These are phyloP conservation scores for Choristoneura fumiferana DNA, from an alignment of 1,140 invertebrate species.

Conservation along the genomic window DNA sequence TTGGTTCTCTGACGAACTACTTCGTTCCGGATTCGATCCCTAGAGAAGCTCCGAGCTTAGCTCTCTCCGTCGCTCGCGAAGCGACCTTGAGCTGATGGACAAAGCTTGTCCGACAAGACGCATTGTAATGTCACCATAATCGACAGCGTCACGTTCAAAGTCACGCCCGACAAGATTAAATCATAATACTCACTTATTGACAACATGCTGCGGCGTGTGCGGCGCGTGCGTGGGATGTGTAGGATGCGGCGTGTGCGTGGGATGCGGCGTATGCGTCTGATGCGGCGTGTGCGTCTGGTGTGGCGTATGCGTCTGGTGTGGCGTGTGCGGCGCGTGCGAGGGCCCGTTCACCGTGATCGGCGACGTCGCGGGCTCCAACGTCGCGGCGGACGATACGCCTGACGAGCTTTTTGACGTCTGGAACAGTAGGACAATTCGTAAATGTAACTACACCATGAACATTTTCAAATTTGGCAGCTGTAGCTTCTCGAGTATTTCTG, in stretches of 20 bases:
- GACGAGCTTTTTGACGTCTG: constrained; percentile 56
- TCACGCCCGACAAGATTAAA: too few species aligned
- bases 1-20: too few species aligned
- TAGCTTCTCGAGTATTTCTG: too few species aligned
- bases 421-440: neutral
- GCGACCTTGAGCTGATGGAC: too few species aligned
- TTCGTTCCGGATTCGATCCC: too few species aligned
- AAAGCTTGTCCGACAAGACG: too few species aligned
- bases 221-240: constrained; percentile 19
- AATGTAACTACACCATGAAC: too few species aligned
- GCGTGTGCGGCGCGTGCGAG: constrained; percentile 38
- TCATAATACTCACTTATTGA: constrained; percentile 56
- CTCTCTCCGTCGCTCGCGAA: too few species aligned
- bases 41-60: too few species aligned
- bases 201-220: constrained; percentile 42
- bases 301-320: constrained; percentile 38
- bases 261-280: constrained; percentile 25
- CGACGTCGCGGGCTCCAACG: constrained; percentile 32
- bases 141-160: too few species aligned
- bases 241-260: constrained; percentile 27
- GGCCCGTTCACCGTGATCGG: constrained; percentile 57
- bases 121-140: too few species aligned
- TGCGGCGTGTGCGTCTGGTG: constrained; percentile 40
- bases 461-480: too few species aligned
- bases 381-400: constrained; percentile 30